These are phyloP conservation scores for Synaphobranchus kaupii DNA, from an alignment of 2,797 vertebrate species.

Conservation along the genomic window DNA sequence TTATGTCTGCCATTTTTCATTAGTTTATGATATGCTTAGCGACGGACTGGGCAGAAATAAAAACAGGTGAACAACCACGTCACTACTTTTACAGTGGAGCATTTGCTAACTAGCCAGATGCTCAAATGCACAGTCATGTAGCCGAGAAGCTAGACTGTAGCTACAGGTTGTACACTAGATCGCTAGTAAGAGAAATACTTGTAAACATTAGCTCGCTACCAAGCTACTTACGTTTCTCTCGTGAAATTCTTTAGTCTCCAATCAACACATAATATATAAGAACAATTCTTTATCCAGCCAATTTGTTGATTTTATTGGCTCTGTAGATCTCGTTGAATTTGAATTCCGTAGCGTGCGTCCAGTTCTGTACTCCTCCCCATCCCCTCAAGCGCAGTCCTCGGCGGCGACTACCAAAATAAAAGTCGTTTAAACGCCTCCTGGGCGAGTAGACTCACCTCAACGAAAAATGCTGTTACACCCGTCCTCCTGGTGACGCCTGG, in stretches of 20 bases:
- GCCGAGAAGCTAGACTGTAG: background rate
- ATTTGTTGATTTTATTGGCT: background rate
- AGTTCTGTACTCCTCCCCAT: background rate
- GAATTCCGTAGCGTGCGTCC: background rate
- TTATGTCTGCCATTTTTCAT: background rate
- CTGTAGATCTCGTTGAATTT: background rate
- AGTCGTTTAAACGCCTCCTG: background rate
- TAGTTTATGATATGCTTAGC: background rate
- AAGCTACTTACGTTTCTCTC: constrained; percentile 16
- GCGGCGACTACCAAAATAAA: constrained; percentile 11
- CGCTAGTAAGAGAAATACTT: background rate
- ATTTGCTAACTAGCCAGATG: background rate
- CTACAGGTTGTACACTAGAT: constrained; percentile 7
- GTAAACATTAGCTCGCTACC: background rate
- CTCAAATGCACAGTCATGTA: constrained; percentile 18
- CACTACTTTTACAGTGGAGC: background rate
- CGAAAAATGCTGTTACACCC: background rate
- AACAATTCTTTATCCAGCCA: background rate
- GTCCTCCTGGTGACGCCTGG: background rate
- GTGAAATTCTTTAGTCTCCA: background rate
- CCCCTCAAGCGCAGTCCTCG: constrained; percentile 4
- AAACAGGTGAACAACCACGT: background rate
- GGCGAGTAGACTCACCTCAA: background rate
- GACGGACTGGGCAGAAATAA: background rate
- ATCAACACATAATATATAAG: background rate